Evolutionary conservation across 2,113 vertebrate genomes (phyloP).

Genomic region (Miniopterus natalensis): DNA sequence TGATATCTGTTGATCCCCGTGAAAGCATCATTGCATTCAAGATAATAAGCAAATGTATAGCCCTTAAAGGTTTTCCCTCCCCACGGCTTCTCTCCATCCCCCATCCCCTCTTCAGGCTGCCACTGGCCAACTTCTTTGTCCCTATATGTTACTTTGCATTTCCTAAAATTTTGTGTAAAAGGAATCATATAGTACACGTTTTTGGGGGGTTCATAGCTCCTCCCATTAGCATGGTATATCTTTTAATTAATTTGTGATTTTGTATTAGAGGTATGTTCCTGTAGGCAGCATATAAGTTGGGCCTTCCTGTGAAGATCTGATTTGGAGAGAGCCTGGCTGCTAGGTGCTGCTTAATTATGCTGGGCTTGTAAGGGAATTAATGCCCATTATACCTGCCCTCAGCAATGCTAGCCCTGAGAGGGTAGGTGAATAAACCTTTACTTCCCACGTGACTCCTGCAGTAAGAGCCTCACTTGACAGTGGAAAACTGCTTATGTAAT

Average conservation of each 20-base stretch:
- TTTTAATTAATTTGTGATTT: not conserved
- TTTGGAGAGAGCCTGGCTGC: not conserved
- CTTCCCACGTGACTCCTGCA: not conserved
- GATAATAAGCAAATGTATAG: not conserved
- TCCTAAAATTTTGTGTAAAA: not conserved
- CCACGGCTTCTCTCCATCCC: not conserved
- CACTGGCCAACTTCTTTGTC: not conserved
- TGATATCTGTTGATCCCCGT: not conserved
- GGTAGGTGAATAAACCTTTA: not conserved
- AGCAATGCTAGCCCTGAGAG: not conserved
- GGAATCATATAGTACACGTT: too few species aligned
- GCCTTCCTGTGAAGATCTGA: not conserved
- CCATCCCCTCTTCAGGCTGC: not conserved
- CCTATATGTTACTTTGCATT: not conserved
- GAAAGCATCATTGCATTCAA: not conserved
- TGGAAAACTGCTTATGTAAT: not conserved
- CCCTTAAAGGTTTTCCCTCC: not conserved
- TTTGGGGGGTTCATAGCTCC: not conserved
- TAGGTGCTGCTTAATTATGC: not conserved
- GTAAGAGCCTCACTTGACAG: not conserved
- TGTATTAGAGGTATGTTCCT: not conserved
- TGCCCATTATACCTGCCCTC: not conserved
- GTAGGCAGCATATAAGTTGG: not conserved
- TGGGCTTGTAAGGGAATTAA: not conserved
- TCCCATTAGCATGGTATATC: too few species aligned